Evolutionary conservation across 2,888 invertebrate species (phyloP), one percentile per base, ranked within the genome.

Genomic region (Bellardia pandia): DNA sequence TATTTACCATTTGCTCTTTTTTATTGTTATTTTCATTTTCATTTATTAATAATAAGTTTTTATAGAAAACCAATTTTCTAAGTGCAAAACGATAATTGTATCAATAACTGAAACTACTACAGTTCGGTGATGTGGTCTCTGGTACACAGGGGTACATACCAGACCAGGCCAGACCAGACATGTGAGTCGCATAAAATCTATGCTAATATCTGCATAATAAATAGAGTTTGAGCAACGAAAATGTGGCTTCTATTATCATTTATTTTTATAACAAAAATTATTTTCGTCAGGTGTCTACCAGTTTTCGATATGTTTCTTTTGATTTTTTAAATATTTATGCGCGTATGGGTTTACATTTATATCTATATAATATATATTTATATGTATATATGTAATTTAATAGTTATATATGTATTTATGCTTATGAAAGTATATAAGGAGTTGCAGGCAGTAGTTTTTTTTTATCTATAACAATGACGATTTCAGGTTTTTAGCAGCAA

Each of bases 401-500:
- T 56, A 56, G 5, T 9, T 56, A 16, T 56, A 56, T 23, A 33
- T 33, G 53, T 69, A 69, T 16, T 13, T 30, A 11, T 48, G 30
- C 51, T 16, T 45, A 42, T 76, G 71, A 62, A 64, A 71, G 42
- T 72, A 58, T 53, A 78, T 84, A 86, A 80, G 80, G 76, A 84
- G 72, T 86, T 84, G 83, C 84, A 83, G 86, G 74, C 74, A 82
- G 51, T 81, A 81, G 48, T 81, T 81, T 79, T 58, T 11, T 30
- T 69, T 71, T 71, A 71, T 83, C 71, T 77, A 83, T 68, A 83
- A 83, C 72, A 81, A 81, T 81, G 72, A 72, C 77, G 77, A 68
- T 69, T 77, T 81, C 86, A 77, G 81, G 82, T 86, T 86, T 83
- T 72, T 69, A 40, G 56, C 66, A 71, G 66, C 72, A 77, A 86